phyloP scores from a whole-genome alignment of 2,888 invertebrate species.

The Phymatocera aterrima region DNA sequence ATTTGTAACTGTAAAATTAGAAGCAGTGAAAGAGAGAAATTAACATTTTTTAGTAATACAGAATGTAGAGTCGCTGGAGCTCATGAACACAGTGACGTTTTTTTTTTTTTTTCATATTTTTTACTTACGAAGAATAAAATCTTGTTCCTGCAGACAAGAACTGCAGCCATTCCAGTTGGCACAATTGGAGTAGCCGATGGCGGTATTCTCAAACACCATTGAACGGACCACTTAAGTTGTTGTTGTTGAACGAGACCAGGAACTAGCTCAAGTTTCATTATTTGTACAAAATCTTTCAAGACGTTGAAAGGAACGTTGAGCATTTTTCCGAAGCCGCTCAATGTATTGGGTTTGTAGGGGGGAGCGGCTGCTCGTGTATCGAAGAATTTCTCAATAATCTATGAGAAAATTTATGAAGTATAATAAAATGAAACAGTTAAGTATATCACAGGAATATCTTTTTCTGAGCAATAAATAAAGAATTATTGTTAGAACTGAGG shows the following conservation, averaged over 20 bases:
- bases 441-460: too few relatives aligned
- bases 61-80: too few relatives aligned
- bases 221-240: constrained; percentile 90
- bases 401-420: constrained; percentile 57
- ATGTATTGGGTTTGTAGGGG: constrained; percentile 93
- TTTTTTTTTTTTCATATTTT: constrained; percentile 8
- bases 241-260: constrained; percentile 79
- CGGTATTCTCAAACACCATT: constrained; percentile 94
- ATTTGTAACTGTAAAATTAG: constrained; percentile 81
- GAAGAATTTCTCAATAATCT: constrained; percentile 95
- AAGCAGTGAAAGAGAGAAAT: constrained; percentile 59
- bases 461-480: constrained; percentile 38
- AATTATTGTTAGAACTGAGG: constrained; percentile 16
- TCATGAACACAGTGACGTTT: background rate
- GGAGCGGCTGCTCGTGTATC: constrained; percentile 91
- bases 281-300: constrained; percentile 93
- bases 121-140: constrained; percentile 93
- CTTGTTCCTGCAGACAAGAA: constrained; percentile 90
- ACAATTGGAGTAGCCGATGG: constrained; percentile 91
- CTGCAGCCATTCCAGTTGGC: constrained; percentile 93
- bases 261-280: constrained; percentile 83
- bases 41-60: constrained; percentile 44
- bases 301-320: constrained; percentile 91
- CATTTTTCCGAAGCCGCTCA: constrained; percentile 91
- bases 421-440: background rate